These are phyloP conservation scores for Podarcis raffonei DNA, from an alignment of 2,113 vertebrate genomes.

Conservation along the genomic window DNA sequence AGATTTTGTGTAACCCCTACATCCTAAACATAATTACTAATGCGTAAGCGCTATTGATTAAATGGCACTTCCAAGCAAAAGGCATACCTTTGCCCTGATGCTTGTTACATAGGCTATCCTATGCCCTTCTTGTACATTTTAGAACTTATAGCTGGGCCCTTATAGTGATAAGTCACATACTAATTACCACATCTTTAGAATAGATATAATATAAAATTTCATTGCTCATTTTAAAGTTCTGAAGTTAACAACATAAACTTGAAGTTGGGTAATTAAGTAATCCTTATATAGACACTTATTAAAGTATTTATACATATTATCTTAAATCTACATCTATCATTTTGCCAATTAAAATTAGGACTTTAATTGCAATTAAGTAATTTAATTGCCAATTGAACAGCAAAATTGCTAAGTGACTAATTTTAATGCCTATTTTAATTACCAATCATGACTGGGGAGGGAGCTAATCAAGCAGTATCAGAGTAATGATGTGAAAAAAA, in stretches of 20 bases:
- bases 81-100: neutral
- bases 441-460: constrained; percentile 91
- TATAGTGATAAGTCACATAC: constrained; percentile 63
- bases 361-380: constrained; percentile 96
- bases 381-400: constrained; percentile 98
- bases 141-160: constrained; percentile 59
- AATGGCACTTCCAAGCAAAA: neutral
- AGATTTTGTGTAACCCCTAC: neutral
- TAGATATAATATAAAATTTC: constrained; percentile 82
- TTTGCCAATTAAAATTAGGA: constrained; percentile 93
- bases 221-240: constrained; percentile 86
- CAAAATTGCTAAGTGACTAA: constrained; percentile 95
- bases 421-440: constrained; percentile 98
- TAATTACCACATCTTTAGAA: constrained; percentile 81
- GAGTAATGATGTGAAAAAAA: constrained; percentile 84
- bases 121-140: constrained; percentile 13
- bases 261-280: constrained; percentile 89
- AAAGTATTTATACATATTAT: constrained; percentile 90
- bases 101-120: rapidly evolving
- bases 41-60: neutral
- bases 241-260: constrained; percentile 87
- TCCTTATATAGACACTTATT: constrained; percentile 91
- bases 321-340: constrained; percentile 92
- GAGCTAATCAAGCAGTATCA: constrained; percentile 90
- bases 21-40: neutral